Conservation (phyloP, 1,140 invertebrate species). For the Eueides isabella region DNA sequence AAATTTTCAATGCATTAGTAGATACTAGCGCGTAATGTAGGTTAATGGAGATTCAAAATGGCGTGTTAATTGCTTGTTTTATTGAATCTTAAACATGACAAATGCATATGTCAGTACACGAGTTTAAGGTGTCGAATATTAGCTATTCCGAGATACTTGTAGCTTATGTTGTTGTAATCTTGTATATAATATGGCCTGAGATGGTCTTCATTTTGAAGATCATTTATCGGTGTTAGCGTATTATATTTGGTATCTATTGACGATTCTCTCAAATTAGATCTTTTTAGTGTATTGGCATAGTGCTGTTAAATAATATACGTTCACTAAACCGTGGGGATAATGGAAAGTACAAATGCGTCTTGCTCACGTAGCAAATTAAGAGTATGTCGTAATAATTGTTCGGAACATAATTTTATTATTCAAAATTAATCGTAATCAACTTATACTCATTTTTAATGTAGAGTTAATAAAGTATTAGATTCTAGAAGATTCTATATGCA, state of each 20-base stretch:
- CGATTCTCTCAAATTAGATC: slow-evolving; percentile 67
- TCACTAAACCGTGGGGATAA: slow-evolving; percentile 52
- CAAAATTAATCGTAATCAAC: slow-evolving; percentile 65
- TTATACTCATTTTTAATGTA: slow-evolving; percentile 74
- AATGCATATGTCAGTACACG: slow-evolving; percentile 59
- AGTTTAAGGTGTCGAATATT: slow-evolving; percentile 22
- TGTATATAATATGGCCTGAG: background rate
- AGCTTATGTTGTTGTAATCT: background rate
- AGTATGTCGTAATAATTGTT: slow-evolving; percentile 60
- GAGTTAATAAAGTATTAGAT: slow-evolving; percentile 46
- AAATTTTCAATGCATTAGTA: slow-evolving; percentile 66
- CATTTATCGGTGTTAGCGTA: background rate
- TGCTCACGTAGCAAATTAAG: slow-evolving; percentile 77
- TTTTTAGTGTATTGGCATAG: slow-evolving; percentile 60
- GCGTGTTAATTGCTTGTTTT: slow-evolving; percentile 44
- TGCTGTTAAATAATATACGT: slow-evolving; percentile 49
- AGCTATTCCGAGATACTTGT: slow-evolving; percentile 12
- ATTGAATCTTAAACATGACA: slow-evolving; percentile 61
- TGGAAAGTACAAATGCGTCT: slow-evolving; percentile 74
- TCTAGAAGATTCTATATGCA: slow-evolving; percentile 33
- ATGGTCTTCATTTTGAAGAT: background rate
- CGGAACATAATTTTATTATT: slow-evolving; percentile 53
- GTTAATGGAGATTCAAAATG: slow-evolving; percentile 36
- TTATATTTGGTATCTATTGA: slow-evolving; percentile 35
- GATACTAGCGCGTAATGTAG: slow-evolving; percentile 44